Evolutionary conservation across 2,113 vertebrate species (phyloP), one percentile per base, ranked within the genome.

Genomic region (Recurvirostra avosetta): DNA sequence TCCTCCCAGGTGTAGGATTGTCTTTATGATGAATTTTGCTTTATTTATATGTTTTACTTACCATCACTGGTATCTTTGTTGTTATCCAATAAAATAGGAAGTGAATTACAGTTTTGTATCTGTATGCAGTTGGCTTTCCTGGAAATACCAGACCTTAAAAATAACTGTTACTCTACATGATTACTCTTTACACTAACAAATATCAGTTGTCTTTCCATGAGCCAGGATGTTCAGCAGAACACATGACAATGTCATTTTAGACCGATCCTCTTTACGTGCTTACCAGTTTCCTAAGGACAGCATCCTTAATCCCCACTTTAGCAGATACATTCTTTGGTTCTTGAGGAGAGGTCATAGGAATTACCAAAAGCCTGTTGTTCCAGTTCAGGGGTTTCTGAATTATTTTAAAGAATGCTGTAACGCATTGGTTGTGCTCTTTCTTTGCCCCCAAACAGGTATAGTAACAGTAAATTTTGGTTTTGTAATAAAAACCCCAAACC

Each of bases 231-330:
- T 90, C 10, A 79, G 19, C 50, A 38, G 66, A 82, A 73, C 2
- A 1, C 38, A 38, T 1, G 1, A 21, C 65, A 91, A 88, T 94
- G 93, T 92, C 47, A 52, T 89, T 89, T 94, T 73, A 91, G 47
- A 67, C 55, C 94, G 90, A 92, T 97, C 88, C 90, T 91, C 79
- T 93, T 94, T 81, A 76, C 6, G 2, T 62, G 34, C 71, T 59
- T 77, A 15, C 47, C 43, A 55, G 53, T 81, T 10, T 91, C 38
- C 94, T 97, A 94, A 96, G 90, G 65, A 72, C 78, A 95, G 66
- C 32, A 65, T 84, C 87, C 30, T 88, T 97, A 93, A 97, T 95
- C 96, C 53, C 91, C 3, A 8, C 56, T 34, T 12, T 45, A 91
- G 79, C 30, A 83, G 27, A 73, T 67, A 26, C 2, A 6, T 63